Percentiles rank a stretch among this genome's conserved stretches.
Evolutionary conservation across 2,797 vertebrate genomes (phyloP).

Genomic region (Micropoecilia bifurca): DNA sequence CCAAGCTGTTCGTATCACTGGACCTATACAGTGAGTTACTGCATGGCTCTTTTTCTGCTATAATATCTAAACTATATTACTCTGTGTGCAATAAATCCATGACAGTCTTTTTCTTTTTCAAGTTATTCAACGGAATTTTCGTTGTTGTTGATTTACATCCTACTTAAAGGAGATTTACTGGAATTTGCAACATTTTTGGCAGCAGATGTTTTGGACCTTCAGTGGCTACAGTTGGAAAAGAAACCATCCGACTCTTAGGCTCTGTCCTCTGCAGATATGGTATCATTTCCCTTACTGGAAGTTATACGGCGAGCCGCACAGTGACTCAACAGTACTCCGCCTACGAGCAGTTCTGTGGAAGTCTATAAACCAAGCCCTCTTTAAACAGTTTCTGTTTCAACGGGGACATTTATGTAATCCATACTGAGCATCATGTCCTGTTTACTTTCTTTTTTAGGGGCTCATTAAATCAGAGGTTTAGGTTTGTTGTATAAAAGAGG

Average conservation of each 20-base stretch:
- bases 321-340: conserved; percentile 62
- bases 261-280: conserved; percentile 53
- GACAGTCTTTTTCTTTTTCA: neutral
- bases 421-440: neutral
- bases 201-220: neutral
- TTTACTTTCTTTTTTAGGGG: neutral
- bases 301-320: conserved; percentile 27
- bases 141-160: neutral
- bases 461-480: neutral
- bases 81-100: neutral
- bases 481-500: neutral
- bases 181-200: neutral
- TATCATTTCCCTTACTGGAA: conserved; percentile 69
- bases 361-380: neutral
- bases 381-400: conserved; percentile 21
- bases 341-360: conserved; percentile 51
- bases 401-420: neutral
- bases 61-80: neutral
- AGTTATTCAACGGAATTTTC: neutral
- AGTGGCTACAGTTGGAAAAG: conserved; percentile 15
- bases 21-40: neutral
- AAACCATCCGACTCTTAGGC: neutral
- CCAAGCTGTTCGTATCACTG: too few relatives aligned
- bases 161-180: neutral
- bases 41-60: neutral